phyloP scores from a whole-genome alignment of 2,797 vertebrate species.

The Centropyge bicolor region DNA sequence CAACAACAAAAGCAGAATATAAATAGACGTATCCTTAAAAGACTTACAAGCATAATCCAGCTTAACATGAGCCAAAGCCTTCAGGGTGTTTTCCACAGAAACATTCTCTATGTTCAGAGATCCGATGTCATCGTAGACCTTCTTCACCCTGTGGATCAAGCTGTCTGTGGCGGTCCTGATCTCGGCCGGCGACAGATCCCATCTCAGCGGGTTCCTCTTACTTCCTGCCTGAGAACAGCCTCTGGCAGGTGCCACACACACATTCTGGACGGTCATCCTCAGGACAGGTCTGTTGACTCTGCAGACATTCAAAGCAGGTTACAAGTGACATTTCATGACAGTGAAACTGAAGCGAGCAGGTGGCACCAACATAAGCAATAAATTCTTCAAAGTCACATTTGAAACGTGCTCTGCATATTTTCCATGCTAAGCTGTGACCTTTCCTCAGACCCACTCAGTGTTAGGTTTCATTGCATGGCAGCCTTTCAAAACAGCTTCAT shows the following conservation, averaged over 20 bases:
- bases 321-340: too few relatives aligned
- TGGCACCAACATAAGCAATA: slow-evolving; percentile 27
- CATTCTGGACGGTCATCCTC: slow-evolving; percentile 89
- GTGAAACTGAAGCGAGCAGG: slow-evolving; percentile 20
- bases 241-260: slow-evolving; percentile 67
- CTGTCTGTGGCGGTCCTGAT: slow-evolving; percentile 87
- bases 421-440: slow-evolving; percentile 56
- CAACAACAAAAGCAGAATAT: not conserved
- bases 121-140: slow-evolving; percentile 88
- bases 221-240: slow-evolving; percentile 73
- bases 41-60: slow-evolving; percentile 91
- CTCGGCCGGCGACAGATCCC: slow-evolving; percentile 93
- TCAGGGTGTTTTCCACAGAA: slow-evolving; percentile 91
- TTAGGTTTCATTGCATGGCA: slow-evolving; percentile 51
- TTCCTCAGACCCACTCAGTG: slow-evolving; percentile 18
- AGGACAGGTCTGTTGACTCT: slow-evolving; percentile 66
- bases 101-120: slow-evolving; percentile 84
- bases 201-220: slow-evolving; percentile 84
- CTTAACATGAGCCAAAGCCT: slow-evolving; percentile 88
- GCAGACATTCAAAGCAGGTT: not conserved
- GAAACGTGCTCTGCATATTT: slow-evolving; percentile 48
- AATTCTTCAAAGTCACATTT: slow-evolving; percentile 54
- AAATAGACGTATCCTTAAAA: not conserved
- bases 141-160: slow-evolving; percentile 88
- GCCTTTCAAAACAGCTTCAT: slow-evolving; percentile 40